Percentiles rank a stretch among this genome's conserved stretches.
Evolutionary conservation across 2,113 vertebrate genomes (phyloP).

Genomic region (Parus major): DNA sequence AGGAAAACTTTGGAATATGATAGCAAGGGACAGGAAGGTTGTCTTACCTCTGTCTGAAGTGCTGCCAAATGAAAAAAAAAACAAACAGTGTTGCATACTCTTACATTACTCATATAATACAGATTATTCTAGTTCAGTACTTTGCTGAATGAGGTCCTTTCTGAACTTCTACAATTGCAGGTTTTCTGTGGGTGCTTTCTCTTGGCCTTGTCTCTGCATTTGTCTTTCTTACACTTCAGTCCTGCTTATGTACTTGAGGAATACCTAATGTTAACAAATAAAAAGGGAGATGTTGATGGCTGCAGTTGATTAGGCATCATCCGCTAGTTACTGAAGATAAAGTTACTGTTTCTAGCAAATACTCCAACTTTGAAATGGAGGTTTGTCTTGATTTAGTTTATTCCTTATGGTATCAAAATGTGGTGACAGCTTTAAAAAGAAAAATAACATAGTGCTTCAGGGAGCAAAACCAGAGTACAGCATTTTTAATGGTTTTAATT

Average conservation of each 20-base stretch:
- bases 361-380: background rate
- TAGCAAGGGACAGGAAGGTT: background rate
- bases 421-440: slow-evolving; percentile 67
- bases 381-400: slow-evolving; percentile 65
- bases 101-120: background rate
- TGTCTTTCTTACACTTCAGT: background rate
- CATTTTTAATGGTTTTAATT: slow-evolving; percentile 70
- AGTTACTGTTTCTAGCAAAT: slow-evolving; percentile 13
- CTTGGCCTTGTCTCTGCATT: background rate
- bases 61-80: background rate
- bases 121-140: background rate
- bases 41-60: background rate
- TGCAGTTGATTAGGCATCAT: background rate
- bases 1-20: background rate
- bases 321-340: background rate
- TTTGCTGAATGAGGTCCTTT: background rate
- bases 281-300: background rate
- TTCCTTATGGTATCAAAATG: slow-evolving; percentile 64
- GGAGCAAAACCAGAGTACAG: slow-evolving; percentile 66
- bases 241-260: background rate
- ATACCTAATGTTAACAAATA: background rate
- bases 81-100: background rate
- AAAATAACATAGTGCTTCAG: slow-evolving; percentile 58
- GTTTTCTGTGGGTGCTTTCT: background rate
- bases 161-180: background rate